Conservation (phyloP, 2,888 invertebrate species). For the Bimastos eiseni region DNA sequence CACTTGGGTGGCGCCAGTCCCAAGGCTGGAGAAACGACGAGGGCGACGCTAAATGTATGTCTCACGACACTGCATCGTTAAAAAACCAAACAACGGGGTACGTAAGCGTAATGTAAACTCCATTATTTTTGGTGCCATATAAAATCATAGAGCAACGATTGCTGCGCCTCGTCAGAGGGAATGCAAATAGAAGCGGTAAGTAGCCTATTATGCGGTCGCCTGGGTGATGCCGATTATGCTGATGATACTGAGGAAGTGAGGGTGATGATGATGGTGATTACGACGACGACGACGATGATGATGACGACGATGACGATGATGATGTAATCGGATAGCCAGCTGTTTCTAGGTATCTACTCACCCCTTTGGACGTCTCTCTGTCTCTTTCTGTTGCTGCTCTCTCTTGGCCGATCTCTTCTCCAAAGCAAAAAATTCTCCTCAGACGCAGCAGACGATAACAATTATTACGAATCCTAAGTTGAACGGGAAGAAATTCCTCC, state of each 20-base stretch:
- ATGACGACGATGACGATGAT: too few species aligned
- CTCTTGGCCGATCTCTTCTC: background rate
- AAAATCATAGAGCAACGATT: background rate
- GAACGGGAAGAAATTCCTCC: conserved; percentile 13
- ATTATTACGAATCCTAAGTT: background rate
- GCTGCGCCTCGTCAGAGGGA: background rate
- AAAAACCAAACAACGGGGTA: background rate
- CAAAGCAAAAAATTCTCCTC: background rate
- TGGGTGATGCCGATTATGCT: background rate
- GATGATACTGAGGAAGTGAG: background rate
- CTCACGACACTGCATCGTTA: too few species aligned
- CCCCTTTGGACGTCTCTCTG: background rate
- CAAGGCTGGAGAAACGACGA: too few species aligned
- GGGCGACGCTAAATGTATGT: too few species aligned
- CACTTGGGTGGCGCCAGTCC: too few species aligned
- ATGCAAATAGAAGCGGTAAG: background rate
- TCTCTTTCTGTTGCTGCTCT: background rate
- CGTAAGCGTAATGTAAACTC: background rate
- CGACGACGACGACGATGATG: too few species aligned
- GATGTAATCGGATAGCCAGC: background rate
- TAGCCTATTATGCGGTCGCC: background rate
- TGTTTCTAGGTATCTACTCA: background rate
- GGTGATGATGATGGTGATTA: too few species aligned
- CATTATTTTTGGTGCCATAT: background rate
- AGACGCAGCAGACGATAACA: background rate